Evolutionary conservation across 2,888 invertebrate species (phyloP), one percentile per base, ranked within the genome.

Genomic region (Ichneumoninae sp.): DNA sequence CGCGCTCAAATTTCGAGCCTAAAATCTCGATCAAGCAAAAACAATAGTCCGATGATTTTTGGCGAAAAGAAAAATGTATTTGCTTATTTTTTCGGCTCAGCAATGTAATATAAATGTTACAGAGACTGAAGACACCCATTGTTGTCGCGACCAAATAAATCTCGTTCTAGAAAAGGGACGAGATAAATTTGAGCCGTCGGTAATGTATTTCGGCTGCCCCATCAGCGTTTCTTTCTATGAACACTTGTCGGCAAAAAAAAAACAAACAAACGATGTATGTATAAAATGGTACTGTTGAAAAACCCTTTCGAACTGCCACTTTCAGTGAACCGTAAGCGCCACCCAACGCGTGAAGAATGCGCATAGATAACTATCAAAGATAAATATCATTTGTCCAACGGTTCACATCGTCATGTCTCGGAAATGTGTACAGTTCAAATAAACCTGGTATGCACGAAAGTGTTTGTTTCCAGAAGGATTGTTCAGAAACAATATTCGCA

Each of bases 301-400:
- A 63, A 33, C 33, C 63, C 16, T 63, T 63, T 16, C n/a, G 16
- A 33, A 63, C 5, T 0, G 30, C 33, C 30, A 33, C 6, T 1
- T 63, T 63, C 1, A 50, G 16, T 50, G 66, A 78, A 16, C 16
- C 73, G n/a, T 47, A 50, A 40, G 16, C 66, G 33, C 65, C n/a
- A 36, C 36, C 13, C 10, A 19, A 50, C 47, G 71, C 57, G 13
- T 26, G 22, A 57, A 80, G 73, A 33, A 30, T 22, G 57, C 40
- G 44, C 16, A 16, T 16, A 47, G 63, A 95, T 90, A 52, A 69
- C 47, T 74, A 54, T 60, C 73, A 63, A 19, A 19, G 19, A 19
- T 90, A 52, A 69, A 52, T 74, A 54, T 60, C 73, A 63, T 66
- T 10, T 30, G 1, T 60, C 13, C 8, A 33, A 78, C 7, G 40